Base-by-base conservation (phyloP, 1,140 invertebrate species). In the Vollenhovia emeryi region DNA sequence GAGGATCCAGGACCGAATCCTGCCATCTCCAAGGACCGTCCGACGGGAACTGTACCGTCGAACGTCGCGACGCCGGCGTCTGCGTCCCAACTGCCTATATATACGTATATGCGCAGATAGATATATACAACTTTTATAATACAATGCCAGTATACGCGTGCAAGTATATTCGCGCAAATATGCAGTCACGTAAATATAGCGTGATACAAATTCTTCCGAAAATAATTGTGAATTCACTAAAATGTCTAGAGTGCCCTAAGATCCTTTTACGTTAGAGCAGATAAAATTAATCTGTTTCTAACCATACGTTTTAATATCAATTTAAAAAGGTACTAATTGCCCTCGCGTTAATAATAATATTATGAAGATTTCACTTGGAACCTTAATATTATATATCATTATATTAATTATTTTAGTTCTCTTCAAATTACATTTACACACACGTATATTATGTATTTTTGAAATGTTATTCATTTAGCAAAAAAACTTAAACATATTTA, bases 1-100 rank as follows among this genome's bases (percentile, higher is more conserved):
- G 87, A 89, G 78, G 84, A 90, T 87, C 76, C 85, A 84, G 87
- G 86, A 87, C 84, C 76, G 86, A 89, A 92, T 89, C 88, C 92
- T 93, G 90, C 92, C 93, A 93, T 92, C 93, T 94, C 93, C 92
- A 92, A 91, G 91, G 92, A 93, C 91, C 92, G 92, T 93, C 92
- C 88, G 93, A 93, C 92, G 93, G 91, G 93, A 93, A 94, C 94
- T 94, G 94, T 94, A 93, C 93, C 92, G 93, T 93, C 90, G 93
- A 94, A 94, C 93, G 93, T 94, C 93, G 93, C 93, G 93, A 93
- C 93, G 93, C 88, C 90, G 91, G 93, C 93, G 93, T 94, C 93
- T 93, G 92, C 93, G 93, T 94, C 89, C 92, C 90, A 89, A 82
- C 78, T 91, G 89, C 89, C 91, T 88, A 86, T 89, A 76, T 78